Evolutionary conservation across 92 coral and sea anemone species (phyloP), one percentile per base, ranked within the genome.

Genomic region (Parazoanthus swiftii): DNA sequence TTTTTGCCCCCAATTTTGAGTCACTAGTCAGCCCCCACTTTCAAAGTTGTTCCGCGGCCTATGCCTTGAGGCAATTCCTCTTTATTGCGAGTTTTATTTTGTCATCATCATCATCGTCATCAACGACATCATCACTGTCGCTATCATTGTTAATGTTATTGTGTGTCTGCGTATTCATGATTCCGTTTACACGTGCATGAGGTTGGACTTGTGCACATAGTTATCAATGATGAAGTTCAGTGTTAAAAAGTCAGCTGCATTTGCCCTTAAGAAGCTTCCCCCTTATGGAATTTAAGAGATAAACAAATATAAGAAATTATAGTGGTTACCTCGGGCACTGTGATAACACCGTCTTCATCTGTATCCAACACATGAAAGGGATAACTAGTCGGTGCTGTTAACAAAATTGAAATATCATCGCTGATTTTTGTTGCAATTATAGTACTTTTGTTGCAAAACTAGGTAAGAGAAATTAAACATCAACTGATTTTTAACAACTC

Each of bases 301-400:
- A 74, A 5, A 54, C 6, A 37, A 5, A 50, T 20, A 37, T 21
- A 76, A 37, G 10, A 76, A 76, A 29, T 29, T 29, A 29, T 38
- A 15, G 25, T 38, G 25, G 20, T 9, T 76, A 76, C 79, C 79
- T 76, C 79, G 6, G 25, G 25, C n/a, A 37, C 79, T 39, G 79
- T 76, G 79, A 76, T 76, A 76, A 76, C 46, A 5, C 79, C 79
- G 35, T 76, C 79, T 39, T 3, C 79, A 38, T 39, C 26, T 14
- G 48, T 37, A 44, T 76, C 80, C 51, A 76, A 38, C 26, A 5
- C 46, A 18, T 76, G 80, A 39, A 76, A 76, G 25, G 13, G 9
- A 11, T 39, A 39, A 21, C 80, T 43, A 76, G 2, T 37, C 4
- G 20, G 25, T 76, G 33, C 80, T 76, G 80, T n/a, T 6, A 39